Base-by-base conservation (phyloP, 2,113 vertebrate genomes). In the Albula goreensis region DNA sequence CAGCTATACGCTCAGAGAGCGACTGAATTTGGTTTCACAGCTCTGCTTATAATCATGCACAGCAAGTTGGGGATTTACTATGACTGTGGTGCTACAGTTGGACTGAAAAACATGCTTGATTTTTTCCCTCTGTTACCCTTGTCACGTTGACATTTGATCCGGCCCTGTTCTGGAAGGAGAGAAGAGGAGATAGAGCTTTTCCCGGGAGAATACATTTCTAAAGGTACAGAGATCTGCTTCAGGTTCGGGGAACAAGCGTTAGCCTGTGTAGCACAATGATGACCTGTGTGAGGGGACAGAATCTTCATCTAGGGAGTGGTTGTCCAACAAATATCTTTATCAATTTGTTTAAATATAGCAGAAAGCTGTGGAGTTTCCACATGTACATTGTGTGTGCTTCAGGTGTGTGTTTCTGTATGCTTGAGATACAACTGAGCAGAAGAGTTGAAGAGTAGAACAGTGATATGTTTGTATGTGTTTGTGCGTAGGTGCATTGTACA, bases 101-200 rank as follows among this genome's bases (percentile, higher is more conserved):
- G 12, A 60, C 52, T 15, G 53, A 6, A 77, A 11, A 66, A 60
- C 4, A 52, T 50, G 86, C 66, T 78, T 50, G 85, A 89, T 74
- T 2, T 83, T 51, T 70, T 52, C n/a, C 7, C 80, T 88, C 85
- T 89, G 85, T 88, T 12, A 5, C 66, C 50, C 9, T 86, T 89
- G 86, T 86, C 78, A 83, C 53, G 19, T 78, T 89, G 84, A 22
- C 85, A 86, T 84, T 52, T 51, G 57, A 83, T 83, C 77, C 51
- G 51, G 25, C 31, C 49, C 22, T 7, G 22, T 70, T 84, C 80
- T 79, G 49, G 80, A 82, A 19, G 48, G 41, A 8, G 11, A 60
- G 80, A 53, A 83, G 41, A 52, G 50, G n/a, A 82, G 81, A 51
- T 3, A 5, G 79, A 60, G 11, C 81, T 57, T 83, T 80, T 17